Evolutionary conservation across 2,797 vertebrate genomes (phyloP), one percentile per base, ranked within the genome.

Genomic region (Oreonectes daqikongensis): DNA sequence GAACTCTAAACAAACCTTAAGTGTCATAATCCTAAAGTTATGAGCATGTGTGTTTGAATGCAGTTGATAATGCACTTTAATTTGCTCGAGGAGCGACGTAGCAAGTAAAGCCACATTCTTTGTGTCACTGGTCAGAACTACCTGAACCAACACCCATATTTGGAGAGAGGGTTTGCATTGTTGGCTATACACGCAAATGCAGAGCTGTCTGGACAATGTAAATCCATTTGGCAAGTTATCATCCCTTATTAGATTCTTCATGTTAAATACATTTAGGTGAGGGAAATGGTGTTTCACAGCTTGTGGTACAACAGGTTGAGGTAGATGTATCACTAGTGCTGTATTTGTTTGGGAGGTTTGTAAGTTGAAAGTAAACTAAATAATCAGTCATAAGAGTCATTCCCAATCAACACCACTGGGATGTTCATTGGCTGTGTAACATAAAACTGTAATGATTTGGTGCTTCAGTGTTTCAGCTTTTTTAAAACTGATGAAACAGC

Each of bases 141-240:
- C 22, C 24, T 12, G n/a, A 52, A 52, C 30, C 44, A 40, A 73
- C 30, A 9, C 59, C 71, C 20, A 38, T 22, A 10, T 61, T 72
- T 20, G 52, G 20, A 2, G 28, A 50, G 32, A 52, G 10, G 22
- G 46, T 9, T 72, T 64, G 46, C 38, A 28, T 28, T 53, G 60
- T 28, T 35, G 9, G 0, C 30, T 61, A 35, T 5, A 18, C 14
- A 50, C 26, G 7, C 15, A 28, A 53, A 64, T n/a, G 46, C 30
- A 2, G 9, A 64, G 59, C 17, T 17, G 10, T 5, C 17, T n/a
- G 4, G 18, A 17, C 15, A 35, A 50, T 20, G 2, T 6, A 3
- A 40, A 63, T 22, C 20, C 1, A 50, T 9, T 44, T 42, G 40
- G 3, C 17, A 35, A 20, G 9, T 17, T 35, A 22, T 1, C 40